Base-by-base conservation (phyloP, 2,797 vertebrate genomes). In the Cyprinella venusta region DNA sequence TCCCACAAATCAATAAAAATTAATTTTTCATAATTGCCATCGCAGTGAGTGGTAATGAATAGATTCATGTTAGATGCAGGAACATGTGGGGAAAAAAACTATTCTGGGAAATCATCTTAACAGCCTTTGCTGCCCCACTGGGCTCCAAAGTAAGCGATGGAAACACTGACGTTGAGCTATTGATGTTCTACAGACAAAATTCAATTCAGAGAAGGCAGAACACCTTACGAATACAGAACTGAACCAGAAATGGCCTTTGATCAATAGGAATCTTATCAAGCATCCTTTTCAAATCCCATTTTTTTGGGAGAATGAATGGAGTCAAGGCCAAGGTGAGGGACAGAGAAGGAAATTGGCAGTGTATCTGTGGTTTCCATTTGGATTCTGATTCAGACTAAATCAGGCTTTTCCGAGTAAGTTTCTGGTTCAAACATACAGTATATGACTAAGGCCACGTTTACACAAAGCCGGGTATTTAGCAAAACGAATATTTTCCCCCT, bases 261-360 rank as follows among this genome's bases (percentile, higher is more conserved):
- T 82, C 63, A 82, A 82, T 82, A 76, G 36, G 63, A 76, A 82
- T 76, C 63, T 82, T 82, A 76, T 82, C 81, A 82, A 76, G 68
- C 36, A n/a, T 68, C 63, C 72, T 76, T 69, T 67, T 61, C n/a
- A 82, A 65, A 76, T 56, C 36, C 54, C 3, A 8, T 26, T 50
- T 72, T 33, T 75, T 81, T 61, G 2, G 26, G n/a, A 36, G 69
- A 65, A 50, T 36, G 19, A 74, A 74, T 42, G 38, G 13, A 75
- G 59, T 75, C 36, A 54, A 76, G 63, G 36, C 71, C 18, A 26
- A 64, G 59, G 70, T 65, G 33, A 81, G 59, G 38, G 52, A 80
- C 24, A 12, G 36, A 59, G 42, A 71, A 38, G 30, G 59, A 75
- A 26, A 36, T 63, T 72, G 67, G 42, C 69, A 52, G 56, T 38